A percentile compares a stretch with the other conserved stretches of the same genome.
These are phyloP conservation scores for Glaucopsyche alexis DNA, from an alignment of 2,888 invertebrate species.

Conservation along the genomic window DNA sequence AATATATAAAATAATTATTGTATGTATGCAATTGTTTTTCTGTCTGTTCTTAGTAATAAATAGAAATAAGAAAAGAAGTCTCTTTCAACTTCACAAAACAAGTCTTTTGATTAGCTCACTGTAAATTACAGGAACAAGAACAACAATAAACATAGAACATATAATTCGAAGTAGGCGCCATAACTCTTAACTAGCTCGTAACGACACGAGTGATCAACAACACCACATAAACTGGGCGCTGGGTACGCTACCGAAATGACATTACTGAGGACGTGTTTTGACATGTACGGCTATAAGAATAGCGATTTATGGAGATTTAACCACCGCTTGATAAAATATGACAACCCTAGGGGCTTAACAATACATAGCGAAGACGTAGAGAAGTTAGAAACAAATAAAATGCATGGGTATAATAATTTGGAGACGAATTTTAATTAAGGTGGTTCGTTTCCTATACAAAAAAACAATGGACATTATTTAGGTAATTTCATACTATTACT, in stretches of 20 bases:
- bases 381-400: too few relatives aligned
- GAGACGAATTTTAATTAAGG: too few relatives aligned
- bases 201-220: conserved; percentile 31
- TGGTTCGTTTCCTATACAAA: too few relatives aligned
- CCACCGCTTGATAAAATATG: too few relatives aligned
- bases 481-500: too few relatives aligned
- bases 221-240: conserved; percentile 68
- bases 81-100: not conserved
- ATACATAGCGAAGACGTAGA: too few relatives aligned
- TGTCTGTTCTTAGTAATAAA: not conserved
- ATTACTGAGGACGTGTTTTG: conserved; percentile 67
- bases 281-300: conserved; percentile 46
- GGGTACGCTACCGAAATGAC: conserved; percentile 66
- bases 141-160: conserved; percentile 31
- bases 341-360: too few relatives aligned
- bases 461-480: too few relatives aligned
- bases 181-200: conserved; percentile 29
- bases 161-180: conserved; percentile 4
- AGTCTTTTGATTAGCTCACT: not conserved
- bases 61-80: not conserved
- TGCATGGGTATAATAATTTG: too few relatives aligned
- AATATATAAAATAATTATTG: too few relatives aligned
- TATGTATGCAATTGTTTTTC: too few relatives aligned
- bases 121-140: conserved; percentile 13
- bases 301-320: conserved; percentile 35